Base-by-base conservation (phyloP, 23 tunicate genomes). In the Diplosoma virens region DNA sequence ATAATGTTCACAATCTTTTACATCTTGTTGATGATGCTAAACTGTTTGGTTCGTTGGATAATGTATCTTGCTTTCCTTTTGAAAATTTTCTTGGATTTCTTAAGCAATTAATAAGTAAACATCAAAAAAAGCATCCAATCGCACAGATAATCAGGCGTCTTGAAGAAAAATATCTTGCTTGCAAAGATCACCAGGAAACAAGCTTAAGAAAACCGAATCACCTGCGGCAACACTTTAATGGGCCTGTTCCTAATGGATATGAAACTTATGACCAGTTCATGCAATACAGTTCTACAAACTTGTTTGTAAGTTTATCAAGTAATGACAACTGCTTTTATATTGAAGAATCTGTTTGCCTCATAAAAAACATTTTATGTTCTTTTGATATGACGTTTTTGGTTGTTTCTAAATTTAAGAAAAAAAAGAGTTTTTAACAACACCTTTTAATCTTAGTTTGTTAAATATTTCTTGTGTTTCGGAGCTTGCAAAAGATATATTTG, bases 21-120 rank as follows among this genome's bases (percentile, higher is more conserved):
- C 83, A 79, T 47, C 18, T 79, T 3, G 74, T 65, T n/a, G 56
- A 79, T 48, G 83, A 79, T 30, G 46, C 2, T 66, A 16, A 20
- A 9, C 65, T 21, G 21, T 63, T 59, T 79, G 83, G 83, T 46
- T 41, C 72, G 24, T 79, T 79, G 63, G 74, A 79, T 59, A 20
- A 33, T 48, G 64, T 79, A 17, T 79, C 74, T 26, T 65, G 74
- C 45, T 79, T 79, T 79, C 73, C 73, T 20, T 79, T 46, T 79
- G 74, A 79, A 66, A 79, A 66, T 29, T 79, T 59, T 47, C 33
- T 79, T 46, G 83, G 83, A 58, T 26, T 22, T 28, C 37, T 79
- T 32, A 79, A 79, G 47, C 31, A 45, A 26, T 2, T 67, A 29
- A 25, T 36, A 26, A 50, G 74, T 6, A 67, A 67, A 67, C 74